Evolutionary conservation across 1,140 invertebrate species (phyloP), one percentile per base, ranked within the genome.

Genomic region (Tribolium madens): DNA sequence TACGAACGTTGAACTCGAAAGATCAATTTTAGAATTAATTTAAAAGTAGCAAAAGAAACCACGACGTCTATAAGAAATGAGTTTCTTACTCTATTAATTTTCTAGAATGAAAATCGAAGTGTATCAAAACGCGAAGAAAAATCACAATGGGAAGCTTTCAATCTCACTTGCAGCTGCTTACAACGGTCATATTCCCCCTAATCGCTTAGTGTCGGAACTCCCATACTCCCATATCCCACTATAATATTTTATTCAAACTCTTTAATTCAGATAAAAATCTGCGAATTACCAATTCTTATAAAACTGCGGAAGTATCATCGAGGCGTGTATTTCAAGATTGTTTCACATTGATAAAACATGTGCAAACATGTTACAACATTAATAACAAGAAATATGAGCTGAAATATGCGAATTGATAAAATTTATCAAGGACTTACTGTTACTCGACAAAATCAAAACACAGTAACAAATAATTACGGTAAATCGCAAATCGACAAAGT

Each of bases 11-110:
- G 52, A 57, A 57, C 52, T 57, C 52, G 50, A 57, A 42, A 9
- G 36, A 14, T 57, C 52, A 57, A 57, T 57, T 57, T 57, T n/a
- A 9, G 52, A 57, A 57, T 57, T 57, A 57, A 57, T 57, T 57
- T 57, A 57, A 57, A 57, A 57, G 52, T 57, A 9, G 15, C 18
- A 57, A 57, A 57, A 18, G 52, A 57, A 57, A 57, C 52, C 18
- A 57, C 52, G 18, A 57, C 52, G 18, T 26, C 15, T 18, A 57
- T 57, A 57, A 18, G 17, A 18, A 57, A 57, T 21, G 52, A 57
- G 52, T 17, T 57, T 18, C 36, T 42, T 42, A 42, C 36, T 42
- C 36, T 42, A 42, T 42, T 42, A 42, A 42, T 42, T 42, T 42
- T 42, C 36, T n/a, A 42, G 36, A 42, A 42, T 42, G 36, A 42